Base-by-base conservation (phyloP, 2,888 invertebrate genomes). In the Acronicta leporina region DNA sequence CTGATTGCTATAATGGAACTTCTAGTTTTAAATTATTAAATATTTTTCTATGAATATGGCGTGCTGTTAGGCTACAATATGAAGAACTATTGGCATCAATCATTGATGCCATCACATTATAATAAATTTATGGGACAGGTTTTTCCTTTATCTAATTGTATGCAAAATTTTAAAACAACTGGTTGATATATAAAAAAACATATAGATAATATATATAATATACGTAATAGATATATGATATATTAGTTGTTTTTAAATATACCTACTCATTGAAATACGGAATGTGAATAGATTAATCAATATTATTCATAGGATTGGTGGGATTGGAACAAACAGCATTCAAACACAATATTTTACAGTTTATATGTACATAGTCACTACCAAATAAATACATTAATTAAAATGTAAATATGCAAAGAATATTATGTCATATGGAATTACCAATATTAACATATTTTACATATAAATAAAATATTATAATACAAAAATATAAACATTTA, bases 361-460 rank as follows among this genome's bases (percentile, higher is more conserved):
- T 49, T 50, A 13, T 60, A 68, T 57, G 55, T 55, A 68, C 55
- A 66, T 30, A 52, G 44, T 11, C 15, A 53, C 3, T 10, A n/a
- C n/a, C 66, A 66, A 60, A 66, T 66, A 48, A 54, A 68, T 53
- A 58, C 16, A 41, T 8, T 50, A 33, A 42, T 47, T 42, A 38
- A 53, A 44, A 30, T 42, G 42, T 53, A 49, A 45, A 54, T 27
- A 40, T 15, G 25, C 35, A 35, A 46, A 67, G 6, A 44, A 16
- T 27, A 38, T 30, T 50, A 51, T 54, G 20, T 53, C 7, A 7
- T 30, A 9, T 9, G 1, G 30, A 30, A 45, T 51, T 11, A 55
- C 49, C 16, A 44, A 60, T 33, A 56, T 72, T 66, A 20, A 72
- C 48, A 52, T 68, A 66, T 60, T 71, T 33, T 68, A 44, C 52